Percentiles rank a stretch among this genome's conserved stretches.
phyloP scores from a whole-genome alignment of 2,888 invertebrate genomes.

The Sinhomidia bicolor region DNA sequence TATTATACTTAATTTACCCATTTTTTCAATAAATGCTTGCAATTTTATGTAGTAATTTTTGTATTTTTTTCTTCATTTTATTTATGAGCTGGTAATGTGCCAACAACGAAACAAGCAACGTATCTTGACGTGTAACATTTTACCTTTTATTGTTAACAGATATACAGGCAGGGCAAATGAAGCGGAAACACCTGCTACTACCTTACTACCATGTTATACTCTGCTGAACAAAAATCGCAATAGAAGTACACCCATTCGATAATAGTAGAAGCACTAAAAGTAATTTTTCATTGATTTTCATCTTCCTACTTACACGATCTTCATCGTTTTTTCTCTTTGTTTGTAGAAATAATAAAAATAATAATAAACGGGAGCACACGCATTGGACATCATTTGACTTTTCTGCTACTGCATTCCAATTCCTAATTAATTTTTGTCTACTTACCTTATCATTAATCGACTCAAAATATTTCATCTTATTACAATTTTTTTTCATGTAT shows the following conservation, averaged over 20 bases:
- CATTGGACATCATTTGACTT: background rate
- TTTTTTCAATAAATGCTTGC: background rate
- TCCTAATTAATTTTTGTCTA: constrained; percentile 49
- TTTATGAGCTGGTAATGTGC: constrained; percentile 47
- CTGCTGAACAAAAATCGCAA: constrained; percentile 6
- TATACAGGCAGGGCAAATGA: constrained; percentile 62
- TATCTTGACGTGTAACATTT: constrained; percentile 42
- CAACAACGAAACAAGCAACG: background rate
- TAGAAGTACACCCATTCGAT: background rate
- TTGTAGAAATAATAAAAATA: background rate
- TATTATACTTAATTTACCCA: background rate
- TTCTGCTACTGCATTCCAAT: constrained; percentile 38
- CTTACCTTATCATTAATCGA: background rate
- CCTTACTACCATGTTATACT: too few species aligned
- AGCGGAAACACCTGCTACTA: constrained; percentile 69
- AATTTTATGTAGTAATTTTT: constrained; percentile 8
- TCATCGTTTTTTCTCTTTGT: background rate
- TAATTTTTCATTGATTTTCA: constrained; percentile 63
- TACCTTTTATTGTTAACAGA: constrained; percentile 18
- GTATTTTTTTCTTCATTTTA: constrained; percentile 23
- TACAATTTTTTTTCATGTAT: constrained; percentile 15
- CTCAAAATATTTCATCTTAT: constrained; percentile 45
- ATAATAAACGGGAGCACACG: too few species aligned
- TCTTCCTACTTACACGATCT: constrained; percentile 47
- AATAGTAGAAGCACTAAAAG: constrained; percentile 7